Percentiles rank a stretch among this genome's conserved stretches.
Conservation (phyloP, 2,888 invertebrate genomes). For the Drosophila antonietae region DNA sequence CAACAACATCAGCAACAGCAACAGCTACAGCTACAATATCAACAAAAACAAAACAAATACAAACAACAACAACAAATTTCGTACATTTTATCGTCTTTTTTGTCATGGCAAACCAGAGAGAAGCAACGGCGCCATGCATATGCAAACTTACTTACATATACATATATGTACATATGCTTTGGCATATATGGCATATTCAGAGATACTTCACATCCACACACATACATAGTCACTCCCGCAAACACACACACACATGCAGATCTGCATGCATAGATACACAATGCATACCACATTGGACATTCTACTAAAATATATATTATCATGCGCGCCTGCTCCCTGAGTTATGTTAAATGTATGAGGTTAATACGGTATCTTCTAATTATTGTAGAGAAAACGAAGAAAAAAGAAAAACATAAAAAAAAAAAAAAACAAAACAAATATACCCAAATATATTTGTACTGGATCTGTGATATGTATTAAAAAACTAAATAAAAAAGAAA, state of each 20-base stretch:
- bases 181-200: slow-evolving; percentile 38
- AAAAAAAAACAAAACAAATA: slow-evolving; percentile 62
- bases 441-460: slow-evolving; percentile 81
- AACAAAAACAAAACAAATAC: slow-evolving; percentile 34
- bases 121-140: slow-evolving; percentile 27
- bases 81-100: slow-evolving; percentile 53
- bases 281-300: slow-evolving; percentile 46
- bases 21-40: slow-evolving; percentile 3
- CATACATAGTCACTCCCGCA: not conserved
- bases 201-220: slow-evolving; percentile 13
- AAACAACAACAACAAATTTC: slow-evolving; percentile 28
- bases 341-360: slow-evolving; percentile 76
- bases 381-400: slow-evolving; percentile 57
- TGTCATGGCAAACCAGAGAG: slow-evolving; percentile 50
- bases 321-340: slow-evolving; percentile 69
- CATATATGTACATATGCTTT: not conserved
- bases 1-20: not conserved
- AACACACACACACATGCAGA: slow-evolving; percentile 1
- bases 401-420: slow-evolving; percentile 46
- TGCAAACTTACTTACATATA: not conserved
- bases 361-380: slow-evolving; percentile 67
- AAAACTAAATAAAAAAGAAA: slow-evolving; percentile 34
- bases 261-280: slow-evolving; percentile 16
- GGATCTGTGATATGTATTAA: slow-evolving; percentile 85
- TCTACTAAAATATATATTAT: slow-evolving; percentile 56